Percentiles rank a stretch among this genome's conserved stretches.
Evolutionary conservation across 2,888 invertebrate species (phyloP).

Genomic region (Lycia hirtaria): DNA sequence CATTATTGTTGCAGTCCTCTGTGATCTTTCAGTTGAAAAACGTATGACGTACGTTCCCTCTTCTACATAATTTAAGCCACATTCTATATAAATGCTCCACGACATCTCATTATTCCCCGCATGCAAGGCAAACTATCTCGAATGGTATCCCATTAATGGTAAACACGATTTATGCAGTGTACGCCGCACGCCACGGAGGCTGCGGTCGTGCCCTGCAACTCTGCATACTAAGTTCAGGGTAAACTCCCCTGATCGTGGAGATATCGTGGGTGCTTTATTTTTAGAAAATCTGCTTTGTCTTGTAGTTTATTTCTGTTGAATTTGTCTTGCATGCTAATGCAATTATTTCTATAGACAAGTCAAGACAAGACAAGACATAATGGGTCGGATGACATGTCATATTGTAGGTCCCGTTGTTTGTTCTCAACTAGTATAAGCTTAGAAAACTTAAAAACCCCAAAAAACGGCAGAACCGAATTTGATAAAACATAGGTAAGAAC

Average conservation of each 20-base stretch:
- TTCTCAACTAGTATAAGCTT: no score
- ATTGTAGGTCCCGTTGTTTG: no score
- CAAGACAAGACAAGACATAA: no score
- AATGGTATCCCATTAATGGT: conserved; percentile 21
- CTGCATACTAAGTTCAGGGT: conserved; percentile 12
- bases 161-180: conserved; percentile 18
- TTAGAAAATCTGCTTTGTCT: no score
- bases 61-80: not conserved
- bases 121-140: conserved; percentile 12
- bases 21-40: no score
- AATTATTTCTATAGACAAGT: no score
- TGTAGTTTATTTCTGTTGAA: not conserved
- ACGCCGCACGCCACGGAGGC: conserved; percentile 14
- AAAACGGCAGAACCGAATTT: no score
- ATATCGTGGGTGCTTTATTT: conserved; percentile 4
- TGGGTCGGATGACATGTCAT: no score
- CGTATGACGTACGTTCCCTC: not conserved
- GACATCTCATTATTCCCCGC: conserved; percentile 20
- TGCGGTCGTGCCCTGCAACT: conserved; percentile 11
- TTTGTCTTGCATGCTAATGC: not conserved
- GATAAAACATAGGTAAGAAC: no score
- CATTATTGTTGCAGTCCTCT: no score
- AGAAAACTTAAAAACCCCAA: no score
- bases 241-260: conserved; percentile 4
- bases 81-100: not conserved